A percentile compares a stretch with the other conserved stretches of the same genome.
Evolutionary conservation across 2,888 invertebrate species (phyloP).

Genomic region (Drosophila neonasuta): DNA sequence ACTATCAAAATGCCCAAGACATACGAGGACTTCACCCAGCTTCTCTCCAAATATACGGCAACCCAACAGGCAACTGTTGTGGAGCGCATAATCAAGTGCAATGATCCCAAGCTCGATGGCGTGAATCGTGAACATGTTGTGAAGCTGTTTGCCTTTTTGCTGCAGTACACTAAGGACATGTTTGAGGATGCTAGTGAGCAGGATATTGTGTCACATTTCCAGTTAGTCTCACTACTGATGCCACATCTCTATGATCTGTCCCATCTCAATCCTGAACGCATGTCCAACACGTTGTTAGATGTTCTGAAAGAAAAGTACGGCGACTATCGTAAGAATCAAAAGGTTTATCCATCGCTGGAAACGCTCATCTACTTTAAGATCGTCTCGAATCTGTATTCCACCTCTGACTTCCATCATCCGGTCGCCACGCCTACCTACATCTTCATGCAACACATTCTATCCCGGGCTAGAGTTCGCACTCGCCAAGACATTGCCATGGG

Average conservation of each 20-base stretch:
- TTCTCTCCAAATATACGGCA: conserved; percentile 85
- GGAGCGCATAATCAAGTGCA: conserved; percentile 92
- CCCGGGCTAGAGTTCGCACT: conserved; percentile 85
- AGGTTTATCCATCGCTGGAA: conserved; percentile 86
- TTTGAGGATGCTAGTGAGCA: conserved; percentile 82
- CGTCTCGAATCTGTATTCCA: conserved; percentile 90
- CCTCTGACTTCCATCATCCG: conserved; percentile 94
- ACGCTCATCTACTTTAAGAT: conserved; percentile 92
- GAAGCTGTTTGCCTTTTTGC: conserved; percentile 88
- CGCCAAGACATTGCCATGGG: conserved; percentile 89
- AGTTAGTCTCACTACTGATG: conserved; percentile 84
- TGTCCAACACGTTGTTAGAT: conserved; percentile 87
- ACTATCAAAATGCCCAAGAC: conserved; percentile 85
- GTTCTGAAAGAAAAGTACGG: conserved; percentile 88
- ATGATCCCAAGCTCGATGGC: conserved; percentile 90
- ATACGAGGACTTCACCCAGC: conserved; percentile 85
- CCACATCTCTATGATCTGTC: conserved; percentile 87
- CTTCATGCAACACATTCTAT: conserved; percentile 91
- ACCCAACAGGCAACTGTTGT: conserved; percentile 88
- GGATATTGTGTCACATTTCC: conserved; percentile 84
- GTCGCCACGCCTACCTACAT: conserved; percentile 92
- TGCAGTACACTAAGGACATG: conserved; percentile 90
- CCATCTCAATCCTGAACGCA: conserved; percentile 87
- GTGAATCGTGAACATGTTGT: conserved; percentile 90
- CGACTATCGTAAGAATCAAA: conserved; percentile 85